Evolutionary conservation across 2,113 vertebrate species (phyloP).

Genomic region (Xiphorhynchus elegans): DNA sequence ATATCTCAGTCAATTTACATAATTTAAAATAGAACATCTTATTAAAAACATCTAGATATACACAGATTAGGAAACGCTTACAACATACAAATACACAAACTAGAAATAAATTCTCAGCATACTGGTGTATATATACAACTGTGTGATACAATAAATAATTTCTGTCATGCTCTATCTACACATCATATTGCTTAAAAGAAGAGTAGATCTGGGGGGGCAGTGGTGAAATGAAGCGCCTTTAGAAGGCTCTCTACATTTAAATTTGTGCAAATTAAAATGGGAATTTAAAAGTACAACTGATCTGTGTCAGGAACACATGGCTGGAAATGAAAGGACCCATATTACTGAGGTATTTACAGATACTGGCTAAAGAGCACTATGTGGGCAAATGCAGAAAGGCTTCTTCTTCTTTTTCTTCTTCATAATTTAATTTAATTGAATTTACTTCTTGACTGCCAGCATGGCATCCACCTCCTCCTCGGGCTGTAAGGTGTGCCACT

Average conservation of each 20-base stretch:
- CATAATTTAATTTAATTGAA: constrained; percentile 36
- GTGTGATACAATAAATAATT: constrained; percentile 95
- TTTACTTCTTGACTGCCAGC: constrained; percentile 96
- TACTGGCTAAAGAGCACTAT: constrained; percentile 98
- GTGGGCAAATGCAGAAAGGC: constrained; percentile 88
- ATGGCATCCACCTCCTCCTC: constrained; percentile 97
- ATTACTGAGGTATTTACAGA: constrained; percentile 99
- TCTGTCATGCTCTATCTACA: constrained; percentile 99
- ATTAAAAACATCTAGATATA: constrained; percentile 99
- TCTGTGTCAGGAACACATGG: constrained; percentile 77
- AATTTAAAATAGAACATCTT: constrained; percentile 99
- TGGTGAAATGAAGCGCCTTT: constrained; percentile 71
- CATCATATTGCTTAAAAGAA: constrained; percentile 99
- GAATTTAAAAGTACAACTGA: constrained; percentile 76
- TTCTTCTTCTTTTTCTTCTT: constrained; percentile 56
- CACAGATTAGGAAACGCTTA: constrained; percentile 99
- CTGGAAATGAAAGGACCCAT: constrained; percentile 89
- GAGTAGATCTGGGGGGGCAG: constrained; percentile 83
- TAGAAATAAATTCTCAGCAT: constrained; percentile 97
- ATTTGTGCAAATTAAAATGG: constrained; percentile 82
- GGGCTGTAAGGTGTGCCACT: constrained; percentile 95
- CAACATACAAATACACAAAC: constrained; percentile 99
- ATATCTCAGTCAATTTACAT: constrained; percentile 98
- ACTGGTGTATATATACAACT: constrained; percentile 97
- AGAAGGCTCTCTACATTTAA: constrained; percentile 79